These are phyloP conservation scores for Corythornis leucogaster DNA, from an alignment of 2,797 vertebrate species.

Conservation along the genomic window DNA sequence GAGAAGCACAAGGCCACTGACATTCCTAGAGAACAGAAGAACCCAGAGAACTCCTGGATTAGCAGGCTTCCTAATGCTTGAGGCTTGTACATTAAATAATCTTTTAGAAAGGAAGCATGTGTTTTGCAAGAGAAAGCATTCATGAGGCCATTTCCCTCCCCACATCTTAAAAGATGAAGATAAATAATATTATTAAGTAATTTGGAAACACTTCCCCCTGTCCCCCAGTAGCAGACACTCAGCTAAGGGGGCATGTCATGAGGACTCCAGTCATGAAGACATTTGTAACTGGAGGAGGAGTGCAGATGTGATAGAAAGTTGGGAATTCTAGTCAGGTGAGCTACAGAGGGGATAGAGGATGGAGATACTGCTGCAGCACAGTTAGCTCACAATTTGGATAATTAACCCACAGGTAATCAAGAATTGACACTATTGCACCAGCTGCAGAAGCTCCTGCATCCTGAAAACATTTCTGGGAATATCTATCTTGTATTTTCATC, in stretches of 20 bases:
- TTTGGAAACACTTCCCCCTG: neutral
- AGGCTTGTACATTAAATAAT: neutral
- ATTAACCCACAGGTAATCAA: neutral
- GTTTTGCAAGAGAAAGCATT: neutral
- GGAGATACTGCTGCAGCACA: neutral
- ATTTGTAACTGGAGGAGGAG: neutral
- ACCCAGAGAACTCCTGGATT: neutral
- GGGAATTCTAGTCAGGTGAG: neutral
- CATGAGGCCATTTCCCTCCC: neutral
- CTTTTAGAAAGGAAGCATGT: neutral
- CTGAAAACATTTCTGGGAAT: neutral
- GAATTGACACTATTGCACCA: neutral
- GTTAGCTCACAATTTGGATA: neutral
- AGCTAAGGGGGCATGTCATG: neutral
- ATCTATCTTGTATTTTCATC: neutral
- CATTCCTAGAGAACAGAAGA: neutral
- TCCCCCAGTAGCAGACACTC: neutral
- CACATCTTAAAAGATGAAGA: neutral
- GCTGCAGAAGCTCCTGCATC: neutral
- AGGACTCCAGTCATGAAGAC: neutral
- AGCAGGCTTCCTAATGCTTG: neutral
- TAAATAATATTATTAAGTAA: neutral
- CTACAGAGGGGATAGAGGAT: neutral
- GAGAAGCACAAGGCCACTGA: neutral
- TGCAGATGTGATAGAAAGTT: neutral